Base-by-base conservation (phyloP, 2,797 vertebrate species). In the Argya squamiceps region DNA sequence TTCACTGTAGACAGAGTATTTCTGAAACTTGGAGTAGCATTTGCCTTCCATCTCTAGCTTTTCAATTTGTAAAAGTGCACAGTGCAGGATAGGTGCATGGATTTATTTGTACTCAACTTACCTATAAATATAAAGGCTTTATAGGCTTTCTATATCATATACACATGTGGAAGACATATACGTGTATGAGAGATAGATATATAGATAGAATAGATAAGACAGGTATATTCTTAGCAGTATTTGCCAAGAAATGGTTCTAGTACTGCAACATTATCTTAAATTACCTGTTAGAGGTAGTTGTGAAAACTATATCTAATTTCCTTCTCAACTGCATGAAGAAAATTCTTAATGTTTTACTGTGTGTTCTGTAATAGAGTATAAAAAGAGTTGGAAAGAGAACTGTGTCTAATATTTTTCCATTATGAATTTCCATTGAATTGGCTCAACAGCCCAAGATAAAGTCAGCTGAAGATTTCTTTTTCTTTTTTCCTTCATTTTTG, bases 381-480 rank as follows among this genome's bases (percentile, higher is more conserved):
- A 73, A 75, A 77, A 64, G 9, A 65, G 12, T 55, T 56, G 43
- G 49, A 64, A 71, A 62, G 52, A 78, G 19, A 92, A 95, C 85
- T 2, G 5, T 86, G 41, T 84, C 89, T 94, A 87, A 81, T 93
- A 88, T 86, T 96, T 95, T 95, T 69, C 78, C 49, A 9, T 62
- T 80, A 89, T 16, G 17, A 90, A 91, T 95, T 96, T 96, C 79
- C 88, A 70, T 29, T 84, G 79, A 92, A 89, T 77, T 88, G 84
- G 16, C 82, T 97, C 85, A 95, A 93, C 36, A 96, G 68, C 63
- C 58, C 9, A 60, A 96, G 92, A 95, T 91, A 93, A 96, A 97
- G 92, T 94, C 68, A 88, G 86, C 92, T 93, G 82, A 93, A 95
- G 64, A 92, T 60, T 76, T 87, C 21, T 46, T 8, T 43, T n/a